These are phyloP conservation scores for Disparrhopalites patrizii DNA, from an alignment of 2,888 invertebrate genomes.

Conservation along the genomic window DNA sequence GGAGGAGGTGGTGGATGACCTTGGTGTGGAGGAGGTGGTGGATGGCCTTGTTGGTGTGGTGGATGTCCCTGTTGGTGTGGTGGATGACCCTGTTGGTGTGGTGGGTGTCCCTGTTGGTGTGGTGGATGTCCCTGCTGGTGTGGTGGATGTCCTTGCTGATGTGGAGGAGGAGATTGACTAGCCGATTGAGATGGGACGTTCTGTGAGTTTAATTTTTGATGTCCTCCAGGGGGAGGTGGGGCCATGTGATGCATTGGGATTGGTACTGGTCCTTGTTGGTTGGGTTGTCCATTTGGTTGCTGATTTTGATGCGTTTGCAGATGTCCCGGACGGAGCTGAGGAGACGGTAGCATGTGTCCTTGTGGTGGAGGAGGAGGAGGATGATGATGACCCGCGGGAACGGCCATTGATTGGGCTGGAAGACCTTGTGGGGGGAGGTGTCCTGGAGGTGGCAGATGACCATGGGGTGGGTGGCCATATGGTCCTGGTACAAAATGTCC, in stretches of 20 bases:
- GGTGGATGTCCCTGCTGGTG: background rate
- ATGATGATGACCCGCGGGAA: constrained; percentile 17
- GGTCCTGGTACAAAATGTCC: constrained; percentile 3
- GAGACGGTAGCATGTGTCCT: constrained; percentile 9
- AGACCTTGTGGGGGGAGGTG: background rate
- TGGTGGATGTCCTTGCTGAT: background rate
- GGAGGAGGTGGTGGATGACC: constrained; percentile 12
- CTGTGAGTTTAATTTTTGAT: background rate
- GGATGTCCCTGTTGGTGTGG: background rate
- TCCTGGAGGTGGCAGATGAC: background rate
- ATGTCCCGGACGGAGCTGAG: no score
- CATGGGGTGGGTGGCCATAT: constrained; percentile 8
- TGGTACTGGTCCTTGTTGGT: background rate
- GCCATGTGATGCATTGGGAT: background rate
- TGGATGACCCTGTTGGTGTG: background rate
- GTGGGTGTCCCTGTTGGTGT: background rate
- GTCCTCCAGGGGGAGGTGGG: constrained; percentile 6
- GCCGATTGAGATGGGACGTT: background rate
- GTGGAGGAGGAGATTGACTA: background rate
- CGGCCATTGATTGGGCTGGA: constrained; percentile 6
- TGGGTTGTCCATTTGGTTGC: background rate
- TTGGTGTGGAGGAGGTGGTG: constrained; percentile 9
- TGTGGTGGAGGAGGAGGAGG: constrained; percentile 12
- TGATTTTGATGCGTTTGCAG: background rate
- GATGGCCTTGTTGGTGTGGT: constrained; percentile 4